Evolutionary conservation across 2,888 invertebrate species (phyloP), one percentile per base, ranked within the genome.

Genomic region (Sminthurides aquaticus): DNA sequence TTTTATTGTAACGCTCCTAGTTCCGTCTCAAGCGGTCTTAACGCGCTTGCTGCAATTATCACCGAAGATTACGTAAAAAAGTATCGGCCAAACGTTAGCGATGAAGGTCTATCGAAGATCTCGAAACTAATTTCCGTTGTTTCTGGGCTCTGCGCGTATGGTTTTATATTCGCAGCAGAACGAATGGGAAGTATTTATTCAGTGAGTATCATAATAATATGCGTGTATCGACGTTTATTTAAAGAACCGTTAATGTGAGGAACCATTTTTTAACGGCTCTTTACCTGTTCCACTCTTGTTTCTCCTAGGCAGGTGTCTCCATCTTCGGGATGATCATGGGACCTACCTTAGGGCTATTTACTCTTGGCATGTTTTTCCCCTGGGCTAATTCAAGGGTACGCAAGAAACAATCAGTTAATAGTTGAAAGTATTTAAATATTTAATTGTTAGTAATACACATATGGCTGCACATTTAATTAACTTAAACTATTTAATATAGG

Each of bases 21-120:
- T 75, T 95, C 96, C 3, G 92, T 97, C 3, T 96, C 95, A 0
- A 90, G 94, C 24, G 95, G 94, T 0, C 79, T 97, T 64, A 96
- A 95, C 77, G 94, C 95, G 0, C 80, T 97, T 69, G 88, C 96
- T 0, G 95, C 96, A 1, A 89, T 95, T 27, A 88, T 91, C 0
- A 87, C 91, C 76, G 89, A 94, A 79, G 96, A 97, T 79, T 83
- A 95, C 63, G 84, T 84, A 28, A 87, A 88, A 20, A 62, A 68
- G 20, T 69, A 57, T 22, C 25, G 62, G 11, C 71, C 72, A 24
- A 62, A 62, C 3, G 29, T 72, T 8, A 57, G 64, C 2, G 67
- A 71, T 54, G 62, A 59, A 11, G 64, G 64, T 28, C 91, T 91
- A 28, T 92, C 92, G 0, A 78, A 84, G 54, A 83, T 86, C 73